phyloP scores from a whole-genome alignment of 2,888 invertebrate species.

The Protonemura montana region DNA sequence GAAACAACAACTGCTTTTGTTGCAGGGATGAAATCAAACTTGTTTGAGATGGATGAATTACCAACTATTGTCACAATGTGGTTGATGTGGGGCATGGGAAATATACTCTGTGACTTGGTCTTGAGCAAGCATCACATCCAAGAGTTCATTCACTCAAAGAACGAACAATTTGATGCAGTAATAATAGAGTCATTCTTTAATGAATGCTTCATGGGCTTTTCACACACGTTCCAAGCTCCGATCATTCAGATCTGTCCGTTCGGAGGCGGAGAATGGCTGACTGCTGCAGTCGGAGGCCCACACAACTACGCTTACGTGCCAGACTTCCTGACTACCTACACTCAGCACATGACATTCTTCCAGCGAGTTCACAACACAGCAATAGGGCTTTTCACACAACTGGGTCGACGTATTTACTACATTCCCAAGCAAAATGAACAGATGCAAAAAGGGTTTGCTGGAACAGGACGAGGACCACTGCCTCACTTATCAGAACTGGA shows the following conservation, averaged over 20 bases:
- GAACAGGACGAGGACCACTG: slow-evolving; percentile 22
- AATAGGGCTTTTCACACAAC: background rate
- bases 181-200: slow-evolving; percentile 44
- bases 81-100: slow-evolving; percentile 36
- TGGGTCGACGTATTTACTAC: slow-evolving; percentile 26
- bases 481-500: slow-evolving; percentile 49
- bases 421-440: slow-evolving; percentile 41
- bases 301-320: slow-evolving; percentile 62
- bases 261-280: slow-evolving; percentile 60
- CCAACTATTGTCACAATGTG: background rate
- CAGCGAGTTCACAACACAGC: slow-evolving; percentile 62
- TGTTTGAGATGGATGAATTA: background rate
- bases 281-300: slow-evolving; percentile 61
- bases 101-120: background rate
- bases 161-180: slow-evolving; percentile 46
- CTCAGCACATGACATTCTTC: slow-evolving; percentile 59
- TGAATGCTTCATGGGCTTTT: slow-evolving; percentile 47
- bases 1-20: background rate
- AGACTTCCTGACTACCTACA: slow-evolving; percentile 61
- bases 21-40: background rate
- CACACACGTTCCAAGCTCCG: slow-evolving; percentile 47
- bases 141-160: slow-evolving; percentile 33
- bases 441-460: slow-evolving; percentile 41
- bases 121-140: slow-evolving; percentile 31
- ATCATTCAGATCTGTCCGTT: slow-evolving; percentile 59